Base-by-base conservation (phyloP, 2,888 invertebrate genomes). In the Gerris lacustris region DNA sequence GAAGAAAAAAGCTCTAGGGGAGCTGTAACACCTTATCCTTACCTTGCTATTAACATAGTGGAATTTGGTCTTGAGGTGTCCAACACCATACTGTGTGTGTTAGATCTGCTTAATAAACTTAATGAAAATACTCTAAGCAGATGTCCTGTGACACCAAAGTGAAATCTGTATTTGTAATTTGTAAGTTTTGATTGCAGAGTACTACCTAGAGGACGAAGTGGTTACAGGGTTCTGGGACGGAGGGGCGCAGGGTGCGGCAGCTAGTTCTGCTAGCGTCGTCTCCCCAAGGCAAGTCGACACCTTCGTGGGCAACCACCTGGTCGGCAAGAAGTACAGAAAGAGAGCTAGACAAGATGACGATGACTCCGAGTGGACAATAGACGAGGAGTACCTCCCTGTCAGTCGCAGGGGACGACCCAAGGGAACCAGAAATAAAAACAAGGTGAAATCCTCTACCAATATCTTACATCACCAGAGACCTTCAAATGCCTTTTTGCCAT, bases 281-380 rank as follows among this genome's bases (percentile, higher is more conserved):
- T 55, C 55, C 55, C 55, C 55, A 1, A 55, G 15, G 15, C 15
- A 55, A 11, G 55, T 2, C 11, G 55, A 55, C 15, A 55, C 15
- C 11, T 55, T 55, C 2, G 15, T 15, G 9, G 7, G n/a, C 1
- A 18, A 7, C 18, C 62, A 62, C 11, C 64, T 66, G 63, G 67
- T 43, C 44, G 15, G 9, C 18, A 68, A 47, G 45, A 73, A 71
- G 45, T 71, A 70, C 45, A 71, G 68, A 15, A 74, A 73, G 67
- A 67, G 72, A 69, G 67, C 18, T 18, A 71, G 69, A 45, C 17
- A 47, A 17, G 70, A 74, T 67, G 31, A 31, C 4, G 73, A 75
- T 68, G 74, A 75, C 63, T 68, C 70, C 17, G 75, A 74, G 63
- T 75, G 75, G 75, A 71, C 75, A 15, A 72, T 73, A 63, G 74